phyloP scores from a whole-genome alignment of 2,888 invertebrate species.

The Phlogophora meticulosa region DNA sequence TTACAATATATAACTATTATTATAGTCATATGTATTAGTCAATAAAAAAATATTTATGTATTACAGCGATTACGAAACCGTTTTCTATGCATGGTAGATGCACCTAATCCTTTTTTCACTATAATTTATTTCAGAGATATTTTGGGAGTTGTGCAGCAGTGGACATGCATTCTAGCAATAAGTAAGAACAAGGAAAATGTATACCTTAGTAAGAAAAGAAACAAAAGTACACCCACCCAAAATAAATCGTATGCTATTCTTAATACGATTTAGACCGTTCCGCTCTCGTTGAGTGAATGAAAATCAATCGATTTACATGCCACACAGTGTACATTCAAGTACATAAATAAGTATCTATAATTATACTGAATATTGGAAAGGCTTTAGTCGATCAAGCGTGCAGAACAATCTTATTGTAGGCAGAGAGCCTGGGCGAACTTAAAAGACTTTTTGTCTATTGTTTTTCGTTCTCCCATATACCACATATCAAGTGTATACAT shows the following conservation, averaged over 20 bases:
- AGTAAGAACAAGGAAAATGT: not conserved
- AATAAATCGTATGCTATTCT: conserved; percentile 34
- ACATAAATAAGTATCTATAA: conserved; percentile 64
- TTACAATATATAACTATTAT: no score
- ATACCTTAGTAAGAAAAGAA: not conserved
- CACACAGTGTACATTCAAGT: conserved; percentile 33
- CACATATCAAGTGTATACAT: no score
- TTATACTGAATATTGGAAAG: conserved; percentile 70
- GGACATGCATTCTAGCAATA: not conserved
- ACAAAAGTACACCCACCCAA: not conserved
- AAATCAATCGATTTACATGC: conserved; percentile 53
- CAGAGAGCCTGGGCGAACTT: conserved; percentile 38
- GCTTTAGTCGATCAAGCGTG: conserved; percentile 68
- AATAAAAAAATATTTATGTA: no score
- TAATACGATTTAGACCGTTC: conserved; percentile 46
- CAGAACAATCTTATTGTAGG: conserved; percentile 64
- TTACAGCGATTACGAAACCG: not conserved
- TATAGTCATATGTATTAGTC: no score
- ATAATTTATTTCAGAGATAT: not conserved
- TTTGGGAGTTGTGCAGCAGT: not conserved
- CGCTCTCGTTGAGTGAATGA: conserved; percentile 51
- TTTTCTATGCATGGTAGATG: not conserved
- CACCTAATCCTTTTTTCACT: no score
- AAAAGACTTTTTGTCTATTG: not conserved
- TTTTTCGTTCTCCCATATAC: no score